Evolutionary conservation across 2,797 vertebrate species (phyloP).

Genomic region (Rhabdophis nuchalis): DNA sequence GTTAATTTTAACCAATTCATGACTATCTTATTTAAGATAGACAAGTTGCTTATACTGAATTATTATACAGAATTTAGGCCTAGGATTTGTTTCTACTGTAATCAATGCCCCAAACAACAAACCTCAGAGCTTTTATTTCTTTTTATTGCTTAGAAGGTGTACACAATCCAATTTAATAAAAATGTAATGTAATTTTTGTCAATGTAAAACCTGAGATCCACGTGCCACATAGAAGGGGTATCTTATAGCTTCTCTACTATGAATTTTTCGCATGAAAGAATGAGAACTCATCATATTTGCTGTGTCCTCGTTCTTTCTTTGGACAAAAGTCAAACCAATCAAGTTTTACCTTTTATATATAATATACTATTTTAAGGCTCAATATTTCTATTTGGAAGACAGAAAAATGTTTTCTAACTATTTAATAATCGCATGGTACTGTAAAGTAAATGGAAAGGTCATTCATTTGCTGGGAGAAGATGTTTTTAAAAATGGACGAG

Average conservation of each 20-base stretch:
- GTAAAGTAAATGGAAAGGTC: constrained; percentile 21
- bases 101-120: constrained; percentile 4
- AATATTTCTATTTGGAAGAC: constrained; percentile 28
- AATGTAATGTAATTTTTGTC: not conserved
- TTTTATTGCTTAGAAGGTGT: constrained; percentile 2
- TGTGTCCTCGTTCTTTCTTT: not conserved
- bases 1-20: not conserved
- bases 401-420: constrained; percentile 38
- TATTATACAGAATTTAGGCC: not conserved
- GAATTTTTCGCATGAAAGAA: constrained; percentile 10
- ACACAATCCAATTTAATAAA: not conserved
- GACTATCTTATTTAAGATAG: accelerated
- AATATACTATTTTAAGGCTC: constrained; percentile 28
- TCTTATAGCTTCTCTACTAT: not conserved
- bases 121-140: constrained; percentile 5
- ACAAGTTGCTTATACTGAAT: not conserved
- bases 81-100: not conserved
- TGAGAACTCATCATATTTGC: constrained; percentile 28
- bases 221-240: not conserved
- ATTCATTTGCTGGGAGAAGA: not conserved
- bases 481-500: constrained; percentile 13
- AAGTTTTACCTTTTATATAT: constrained; percentile 19
- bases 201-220: not conserved
- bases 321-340: not conserved
- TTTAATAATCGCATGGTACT: constrained; percentile 27